Percentiles rank a stretch among this genome's conserved stretches.
These are phyloP conservation scores for Electrona antarctica DNA, from an alignment of 2,113 vertebrate genomes.

Conservation along the genomic window DNA sequence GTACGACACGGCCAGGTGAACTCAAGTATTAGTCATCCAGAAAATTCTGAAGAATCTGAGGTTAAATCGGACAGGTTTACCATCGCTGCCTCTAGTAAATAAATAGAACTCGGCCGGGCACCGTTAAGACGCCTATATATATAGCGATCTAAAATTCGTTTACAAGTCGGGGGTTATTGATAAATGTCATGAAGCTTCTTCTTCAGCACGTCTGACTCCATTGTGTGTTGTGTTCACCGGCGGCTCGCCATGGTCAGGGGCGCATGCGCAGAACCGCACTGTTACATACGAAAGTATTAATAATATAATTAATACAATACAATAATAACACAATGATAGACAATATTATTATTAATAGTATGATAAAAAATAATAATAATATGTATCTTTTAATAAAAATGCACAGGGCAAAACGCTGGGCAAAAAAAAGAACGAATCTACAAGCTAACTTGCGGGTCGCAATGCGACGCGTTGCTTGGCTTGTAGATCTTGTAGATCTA, in stretches of 20 bases:
- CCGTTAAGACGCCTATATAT: conserved; percentile 1
- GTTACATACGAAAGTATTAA: no score
- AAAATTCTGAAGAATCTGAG: neutral
- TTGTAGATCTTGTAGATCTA: no score
- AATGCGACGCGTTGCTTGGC: no score
- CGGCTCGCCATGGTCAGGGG: neutral
- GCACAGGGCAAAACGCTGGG: no score
- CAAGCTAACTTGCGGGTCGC: no score
- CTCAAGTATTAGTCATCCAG: neutral
- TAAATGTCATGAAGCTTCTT: neutral
- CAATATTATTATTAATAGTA: no score
- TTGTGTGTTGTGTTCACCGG: conserved; percentile 55
- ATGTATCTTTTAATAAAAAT: no score
- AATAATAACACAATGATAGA: no score
- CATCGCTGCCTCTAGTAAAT: neutral
- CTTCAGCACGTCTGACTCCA: conserved; percentile 47
- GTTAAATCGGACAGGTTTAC: neutral
- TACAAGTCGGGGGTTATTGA: neutral
- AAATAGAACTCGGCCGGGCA: neutral
- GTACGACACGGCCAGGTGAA: conserved; percentile 2
- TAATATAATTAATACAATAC: no score
- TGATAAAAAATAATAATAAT: no score
- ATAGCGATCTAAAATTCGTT: neutral
- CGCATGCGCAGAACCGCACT: conserved; percentile 58
- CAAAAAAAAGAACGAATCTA: no score